Conservation (phyloP, 2,113 vertebrate species). For the Phoenicopterus ruber region DNA sequence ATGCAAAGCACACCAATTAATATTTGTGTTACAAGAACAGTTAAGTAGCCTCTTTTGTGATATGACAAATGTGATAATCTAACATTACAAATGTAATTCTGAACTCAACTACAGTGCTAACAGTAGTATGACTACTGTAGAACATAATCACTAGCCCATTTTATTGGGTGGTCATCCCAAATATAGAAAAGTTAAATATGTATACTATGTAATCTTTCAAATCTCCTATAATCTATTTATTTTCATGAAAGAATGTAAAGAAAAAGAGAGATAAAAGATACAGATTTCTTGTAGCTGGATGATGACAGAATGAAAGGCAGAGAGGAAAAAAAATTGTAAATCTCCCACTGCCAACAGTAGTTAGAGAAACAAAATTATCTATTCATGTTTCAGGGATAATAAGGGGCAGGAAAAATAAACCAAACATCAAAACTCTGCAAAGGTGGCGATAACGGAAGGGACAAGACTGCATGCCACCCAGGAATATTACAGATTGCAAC, state of each 20-base stretch:
- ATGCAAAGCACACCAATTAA: neutral
- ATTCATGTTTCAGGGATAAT: neutral
- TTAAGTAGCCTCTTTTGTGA: neutral
- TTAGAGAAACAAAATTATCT: neutral
- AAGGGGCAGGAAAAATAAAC: neutral
- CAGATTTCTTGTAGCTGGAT: neutral
- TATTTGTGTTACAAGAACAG: neutral
- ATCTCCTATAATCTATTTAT: neutral
- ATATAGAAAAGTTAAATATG: neutral
- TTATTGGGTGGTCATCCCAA: neutral
- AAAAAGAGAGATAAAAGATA: neutral
- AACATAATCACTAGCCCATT: neutral
- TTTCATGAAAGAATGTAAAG: neutral
- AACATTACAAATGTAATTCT: neutral
- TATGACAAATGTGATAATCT: neutral
- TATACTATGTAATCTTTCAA: neutral
- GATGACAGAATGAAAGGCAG: neutral
- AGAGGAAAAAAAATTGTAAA: neutral
- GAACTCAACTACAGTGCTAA: neutral
- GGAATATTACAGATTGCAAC: neutral
- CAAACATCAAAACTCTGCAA: neutral
- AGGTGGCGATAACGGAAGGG: neutral
- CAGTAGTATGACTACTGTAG: neutral
- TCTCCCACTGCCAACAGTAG: neutral
- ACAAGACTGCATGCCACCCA: neutral